A percentile compares a stretch with the other conserved stretches of the same genome.
These are phyloP conservation scores for Epinotia bilunana DNA, from an alignment of 2,888 invertebrate genomes.

Conservation along the genomic window DNA sequence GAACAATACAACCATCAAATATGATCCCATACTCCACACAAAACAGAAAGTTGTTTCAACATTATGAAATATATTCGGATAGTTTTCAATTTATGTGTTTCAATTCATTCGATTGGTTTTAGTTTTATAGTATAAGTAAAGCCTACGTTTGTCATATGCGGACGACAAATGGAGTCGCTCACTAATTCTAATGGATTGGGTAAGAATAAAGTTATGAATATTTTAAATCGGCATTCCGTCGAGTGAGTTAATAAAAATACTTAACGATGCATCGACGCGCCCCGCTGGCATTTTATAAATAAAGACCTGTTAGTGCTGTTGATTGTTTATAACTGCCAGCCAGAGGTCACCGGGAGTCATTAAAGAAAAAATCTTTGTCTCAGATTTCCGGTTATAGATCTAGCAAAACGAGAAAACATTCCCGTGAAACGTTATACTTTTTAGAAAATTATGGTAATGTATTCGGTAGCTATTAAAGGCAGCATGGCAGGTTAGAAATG, in stretches of 20 bases:
- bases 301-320: conserved; percentile 74
- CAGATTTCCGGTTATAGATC: conserved; percentile 7
- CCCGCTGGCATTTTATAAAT: conserved; percentile 80
- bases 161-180: conserved; percentile 47
- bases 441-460: not conserved
- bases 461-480: not conserved
- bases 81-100: conserved; percentile 15
- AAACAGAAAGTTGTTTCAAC: conserved; percentile 23
- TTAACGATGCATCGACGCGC: conserved; percentile 71
- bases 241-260: conserved; percentile 80
- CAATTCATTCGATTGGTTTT: conserved; percentile 30
- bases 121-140: conserved; percentile 34
- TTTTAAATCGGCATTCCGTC: conserved; percentile 74
- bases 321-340: conserved; percentile 49
- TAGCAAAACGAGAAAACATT: not conserved
- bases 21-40: not conserved
- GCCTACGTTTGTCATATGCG: conserved; percentile 47
- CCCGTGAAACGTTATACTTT: not conserved
- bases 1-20: not conserved
- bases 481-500: not conserved
- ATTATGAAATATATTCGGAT: conserved; percentile 9
- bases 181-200: conserved; percentile 68
- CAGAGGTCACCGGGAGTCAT: conserved; percentile 34
- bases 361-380: conserved; percentile 28
- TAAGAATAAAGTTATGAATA: conserved; percentile 76